These are phyloP conservation scores for Pterostichus niger DNA, from an alignment of 2,888 invertebrate genomes.

Conservation along the genomic window DNA sequence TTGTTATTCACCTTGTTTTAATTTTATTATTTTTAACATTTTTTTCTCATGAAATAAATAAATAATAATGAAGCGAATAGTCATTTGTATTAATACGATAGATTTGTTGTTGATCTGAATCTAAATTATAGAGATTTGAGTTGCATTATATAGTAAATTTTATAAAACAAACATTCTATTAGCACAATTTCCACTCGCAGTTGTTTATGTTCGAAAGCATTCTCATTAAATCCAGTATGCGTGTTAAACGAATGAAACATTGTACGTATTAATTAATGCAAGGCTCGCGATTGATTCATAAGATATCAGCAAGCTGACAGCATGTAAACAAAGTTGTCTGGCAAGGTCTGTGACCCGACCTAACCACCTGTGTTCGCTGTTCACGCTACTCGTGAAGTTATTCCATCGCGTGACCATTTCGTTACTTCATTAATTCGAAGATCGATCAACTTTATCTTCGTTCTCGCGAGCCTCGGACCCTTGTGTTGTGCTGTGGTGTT, in stretches of 20 bases:
- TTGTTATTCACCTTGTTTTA: too few relatives aligned
- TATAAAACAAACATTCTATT: not conserved
- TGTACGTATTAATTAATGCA: slow-evolving; percentile 62
- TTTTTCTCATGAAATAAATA: too few relatives aligned
- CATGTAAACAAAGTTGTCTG: slow-evolving; percentile 61
- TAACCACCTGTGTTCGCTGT: slow-evolving; percentile 53
- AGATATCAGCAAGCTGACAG: slow-evolving; percentile 61
- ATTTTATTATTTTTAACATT: too few relatives aligned
- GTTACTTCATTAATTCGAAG: slow-evolving; percentile 64
- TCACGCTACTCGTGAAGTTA: not conserved
- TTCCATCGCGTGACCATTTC: slow-evolving; percentile 47
- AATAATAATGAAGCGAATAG: too few relatives aligned
- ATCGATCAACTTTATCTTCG: slow-evolving; percentile 63
- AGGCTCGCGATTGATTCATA: slow-evolving; percentile 49
- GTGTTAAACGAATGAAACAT: slow-evolving; percentile 36
- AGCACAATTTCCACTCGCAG: not conserved
- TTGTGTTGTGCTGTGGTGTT: not conserved
- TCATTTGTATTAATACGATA: too few relatives aligned
- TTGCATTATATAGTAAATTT: too few relatives aligned
- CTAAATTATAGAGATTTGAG: too few relatives aligned
- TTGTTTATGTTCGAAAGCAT: slow-evolving; percentile 13
- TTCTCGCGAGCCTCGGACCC: not conserved
- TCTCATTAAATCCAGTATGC: slow-evolving; percentile 19
- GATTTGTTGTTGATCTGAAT: too few relatives aligned
- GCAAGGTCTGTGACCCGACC: slow-evolving; percentile 59